Evolutionary conservation across 2,888 invertebrate genomes (phyloP), one percentile per base, ranked within the genome.

Genomic region (Caenorhabditis zanzibari): DNA sequence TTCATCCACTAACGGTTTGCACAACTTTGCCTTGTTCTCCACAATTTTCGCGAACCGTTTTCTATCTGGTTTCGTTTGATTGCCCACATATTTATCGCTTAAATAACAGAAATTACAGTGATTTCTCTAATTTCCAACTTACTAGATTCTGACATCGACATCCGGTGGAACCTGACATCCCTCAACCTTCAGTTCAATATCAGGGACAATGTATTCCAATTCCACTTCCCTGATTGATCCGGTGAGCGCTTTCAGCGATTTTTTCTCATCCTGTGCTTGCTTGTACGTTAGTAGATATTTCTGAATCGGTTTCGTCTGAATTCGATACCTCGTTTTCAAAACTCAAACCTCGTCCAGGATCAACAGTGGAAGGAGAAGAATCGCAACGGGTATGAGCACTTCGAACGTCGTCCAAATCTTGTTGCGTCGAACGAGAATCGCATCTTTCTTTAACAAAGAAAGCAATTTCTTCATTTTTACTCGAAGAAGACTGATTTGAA

Each of bases 391-490:
- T 26, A 64, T 38, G 54, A 74, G 56, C 5, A 74, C 44, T 56
- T 74, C 74, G 74, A 74, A 64, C n/a, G 56, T 38, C 12, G 74
- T 74, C 74, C 74, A 74, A 9, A 64, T 22, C 38, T 74, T 74
- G 56, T 44, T 74, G 9, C 74, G 74, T 22, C 66, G 58, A 22
- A 75, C 75, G 14, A 66, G 74, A 56, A 66, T 75, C 24, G 44
- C 54, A 75, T 66, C 66, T 54, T 75, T 75, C 56, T 49, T 56
- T 44, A 75, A 58, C 54, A 75, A 66, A 75, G 75, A 66, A 47
- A 66, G 38, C 54, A 75, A 44, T 58, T 66, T 75, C 56, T 64
- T 74, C 74, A 74, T 74, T 35, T 49, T 61, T 47, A 1, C 0
- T 28, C n/a, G 44, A 38, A 49, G n/a, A 6, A 66, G 41, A 49